These are phyloP conservation scores for Meloidogyne chitwoodi DNA, from an alignment of 1,140 invertebrate genomes.

Conservation along the genomic window DNA sequence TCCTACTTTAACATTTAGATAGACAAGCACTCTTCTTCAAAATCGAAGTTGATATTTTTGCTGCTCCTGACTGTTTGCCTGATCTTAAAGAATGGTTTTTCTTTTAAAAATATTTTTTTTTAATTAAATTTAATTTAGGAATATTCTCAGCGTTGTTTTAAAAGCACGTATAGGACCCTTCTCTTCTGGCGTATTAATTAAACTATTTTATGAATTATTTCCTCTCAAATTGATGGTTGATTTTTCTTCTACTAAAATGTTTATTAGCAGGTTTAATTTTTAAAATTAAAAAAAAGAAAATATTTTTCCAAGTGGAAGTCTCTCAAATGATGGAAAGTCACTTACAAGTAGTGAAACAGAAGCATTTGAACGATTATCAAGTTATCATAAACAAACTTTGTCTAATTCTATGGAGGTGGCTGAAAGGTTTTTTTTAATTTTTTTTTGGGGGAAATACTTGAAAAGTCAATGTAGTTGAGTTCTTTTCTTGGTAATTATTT, in stretches of 20 bases:
- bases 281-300: too few relatives aligned
- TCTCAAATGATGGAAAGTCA: neutral
- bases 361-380: neutral
- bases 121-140: neutral
- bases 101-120: neutral
- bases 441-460: neutral
- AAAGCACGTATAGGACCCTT: neutral
- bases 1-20: neutral
- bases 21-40: slow-evolving; percentile 17
- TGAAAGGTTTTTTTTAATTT: neutral
- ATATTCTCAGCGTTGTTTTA: neutral
- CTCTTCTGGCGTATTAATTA: slow-evolving; percentile 7
- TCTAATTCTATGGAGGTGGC: neutral
- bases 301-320: neutral
- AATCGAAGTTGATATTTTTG: slow-evolving; percentile 15
- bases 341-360: neutral
- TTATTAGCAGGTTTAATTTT: slow-evolving; percentile 4
- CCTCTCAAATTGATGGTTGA: slow-evolving; percentile 8
- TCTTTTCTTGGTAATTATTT: neutral
- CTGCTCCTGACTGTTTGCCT: neutral
- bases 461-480: too few relatives aligned
- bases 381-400: neutral
- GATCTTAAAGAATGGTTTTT: slow-evolving; percentile 9
- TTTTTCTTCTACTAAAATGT: slow-evolving; percentile 2
- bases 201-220: slow-evolving; percentile 9